Evolutionary conservation across 2,888 invertebrate species (phyloP), one percentile per base, ranked within the genome.

Genomic region (Ceramica pisi): DNA sequence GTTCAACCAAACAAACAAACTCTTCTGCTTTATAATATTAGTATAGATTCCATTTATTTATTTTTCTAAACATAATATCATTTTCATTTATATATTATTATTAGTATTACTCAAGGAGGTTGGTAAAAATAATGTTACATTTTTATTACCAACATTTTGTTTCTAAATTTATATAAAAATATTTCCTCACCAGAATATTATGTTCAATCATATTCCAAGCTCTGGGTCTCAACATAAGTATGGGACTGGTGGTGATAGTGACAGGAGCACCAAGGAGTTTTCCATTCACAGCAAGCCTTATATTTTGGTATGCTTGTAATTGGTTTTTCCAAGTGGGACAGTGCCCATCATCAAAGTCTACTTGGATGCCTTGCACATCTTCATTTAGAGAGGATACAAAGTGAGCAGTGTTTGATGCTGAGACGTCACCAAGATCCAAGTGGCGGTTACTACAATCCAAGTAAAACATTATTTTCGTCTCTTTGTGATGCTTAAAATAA

Each of bases 131-230:
- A 26, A 4, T 26, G 26, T 26, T 26, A 26, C 2, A 2, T 2
- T 26, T 26, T 26, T 2, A 4, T 26, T 26, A 6, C 31, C 31
- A 31, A 0, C 31, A 31, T 31, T 31, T 31, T 31, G 31, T 16
- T 14, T 50, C 1, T 35, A 46, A 44, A 23, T 26, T 1, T 10
- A 21, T 21, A 19, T 21, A 61, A 44, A 56, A 31, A 26, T 14
- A n/a, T 35, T 61, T 23, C 50, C 75, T 90, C 89, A 97, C 97
- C 92, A 97, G 91, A 83, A 97, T 95, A 87, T 97, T 97, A 88
- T 97, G 97, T 88, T 98, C 97, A 63, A 96, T 96, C 96, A 98
- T 97, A 90, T 98, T 97, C 97, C 97, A 98, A 56, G 97, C 97
- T 84, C 97, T 94, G 0, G 98, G 97, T 72, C 98, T 93, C 16